These are phyloP conservation scores for Apodemia hepburni DNA, from an alignment of 2,888 invertebrate species.

Conservation along the genomic window DNA sequence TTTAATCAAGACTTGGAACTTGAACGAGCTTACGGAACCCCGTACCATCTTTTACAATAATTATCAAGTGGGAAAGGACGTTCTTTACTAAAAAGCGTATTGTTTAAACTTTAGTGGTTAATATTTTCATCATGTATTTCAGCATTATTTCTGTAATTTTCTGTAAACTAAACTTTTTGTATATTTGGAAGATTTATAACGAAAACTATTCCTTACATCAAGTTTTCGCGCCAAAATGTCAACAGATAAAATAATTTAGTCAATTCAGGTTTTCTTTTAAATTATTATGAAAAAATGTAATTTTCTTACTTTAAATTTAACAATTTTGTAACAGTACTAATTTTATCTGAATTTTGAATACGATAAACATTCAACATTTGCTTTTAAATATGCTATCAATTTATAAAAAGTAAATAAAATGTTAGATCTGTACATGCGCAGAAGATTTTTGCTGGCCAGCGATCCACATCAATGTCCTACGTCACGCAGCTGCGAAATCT, in stretches of 20 bases:
- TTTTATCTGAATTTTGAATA: not conserved
- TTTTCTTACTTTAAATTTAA: not conserved
- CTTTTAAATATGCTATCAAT: not conserved
- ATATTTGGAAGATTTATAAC: too few species aligned
- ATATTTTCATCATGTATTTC: too few species aligned
- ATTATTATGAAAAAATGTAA: not conserved
- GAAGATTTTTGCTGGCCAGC: slow-evolving; percentile 65
- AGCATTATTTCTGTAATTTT: too few species aligned
- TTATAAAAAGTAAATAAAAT: slow-evolving; percentile 42
- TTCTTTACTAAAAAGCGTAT: too few species aligned
- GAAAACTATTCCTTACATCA: not conserved
- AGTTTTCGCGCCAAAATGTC: not conserved
- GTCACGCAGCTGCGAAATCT: slow-evolving; percentile 74
- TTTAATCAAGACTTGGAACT: too few species aligned
- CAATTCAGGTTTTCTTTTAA: not conserved
- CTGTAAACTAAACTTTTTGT: too few species aligned
- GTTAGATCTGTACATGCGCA: slow-evolving; percentile 62
- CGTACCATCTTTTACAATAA: too few species aligned
- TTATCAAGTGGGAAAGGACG: too few species aligned
- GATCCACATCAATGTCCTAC: slow-evolving; percentile 77
- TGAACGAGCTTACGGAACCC: too few species aligned
- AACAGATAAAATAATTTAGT: slow-evolving; percentile 8
- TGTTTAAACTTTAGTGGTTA: too few species aligned
- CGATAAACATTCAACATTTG: not conserved
- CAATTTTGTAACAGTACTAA: not conserved